Evolutionary conservation across 2,113 vertebrate species (phyloP), one percentile per base, ranked within the genome.

Genomic region (Mesoclemmys tuberculata): DNA sequence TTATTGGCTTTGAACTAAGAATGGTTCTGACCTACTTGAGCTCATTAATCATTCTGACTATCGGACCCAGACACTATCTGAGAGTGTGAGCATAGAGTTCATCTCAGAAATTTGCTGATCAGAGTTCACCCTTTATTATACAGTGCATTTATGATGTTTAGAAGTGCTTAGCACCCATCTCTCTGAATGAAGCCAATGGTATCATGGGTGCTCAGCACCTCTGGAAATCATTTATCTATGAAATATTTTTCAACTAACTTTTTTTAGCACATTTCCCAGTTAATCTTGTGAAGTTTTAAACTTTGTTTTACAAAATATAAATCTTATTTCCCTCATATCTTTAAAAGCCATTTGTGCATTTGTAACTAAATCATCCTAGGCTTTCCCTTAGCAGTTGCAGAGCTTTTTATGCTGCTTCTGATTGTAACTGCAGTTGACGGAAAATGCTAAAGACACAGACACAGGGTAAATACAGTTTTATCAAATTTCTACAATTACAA

Each of bases 401-500:
- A 4, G 2, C 48, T 71, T 7, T 8, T 5, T 84, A 80, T 51
- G 68, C 10, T 55, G 56, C 8, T 9, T 80, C 80, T 13, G 52
- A 86, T 4, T 22, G 5, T 16, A 18, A 4, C 11, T 89, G 44
- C 38, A 83, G 83, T 89, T 85, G 14, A 85, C 88, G 18, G 19
- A 49, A 88, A 88, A 80, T 75, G 24, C 0, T 84, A 80, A 88
- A 82, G 31, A 88, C 2, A 26, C 0, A 3, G 44, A 79, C 55
- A 58, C 1, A 75, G 49, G 86, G 14, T 92, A 93, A 80, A 82
- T 85, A 95, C 8, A 93, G 41, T 88, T 94, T 93, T 90, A 84
- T 88, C 64, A 94, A 64, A 92, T 95, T 91, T 94, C 52, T 87
- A 61, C 64, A 87, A 90, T 93, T 94, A 84, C 22, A 8, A 51